Conservation (phyloP, 64 coral and sea anemone genomes). For the Actinia tenebrosa region DNA sequence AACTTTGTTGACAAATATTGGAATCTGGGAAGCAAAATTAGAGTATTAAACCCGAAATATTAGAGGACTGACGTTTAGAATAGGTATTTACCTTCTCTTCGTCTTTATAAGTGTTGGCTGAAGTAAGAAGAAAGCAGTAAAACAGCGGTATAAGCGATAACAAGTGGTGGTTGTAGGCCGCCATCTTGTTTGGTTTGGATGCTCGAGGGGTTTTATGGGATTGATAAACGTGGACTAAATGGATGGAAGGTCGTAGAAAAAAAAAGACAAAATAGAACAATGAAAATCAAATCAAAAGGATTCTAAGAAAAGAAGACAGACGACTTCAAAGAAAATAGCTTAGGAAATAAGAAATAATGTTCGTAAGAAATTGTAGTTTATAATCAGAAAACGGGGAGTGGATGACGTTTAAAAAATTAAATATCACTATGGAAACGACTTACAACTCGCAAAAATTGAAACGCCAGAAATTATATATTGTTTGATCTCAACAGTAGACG, state of each 20-base stretch:
- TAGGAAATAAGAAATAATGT: no score
- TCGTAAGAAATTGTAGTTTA: no score
- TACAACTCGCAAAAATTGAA: no score
- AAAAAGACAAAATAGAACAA: conserved; percentile 1
- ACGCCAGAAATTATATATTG: no score
- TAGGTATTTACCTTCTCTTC: conserved; percentile 23
- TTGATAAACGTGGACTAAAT: conserved; percentile 17
- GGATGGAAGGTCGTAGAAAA: neutral
- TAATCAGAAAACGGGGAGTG: no score
- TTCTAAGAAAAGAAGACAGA: no score
- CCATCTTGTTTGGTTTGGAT: conserved; percentile 31
- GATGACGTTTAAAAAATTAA: no score
- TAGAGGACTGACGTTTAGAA: neutral
- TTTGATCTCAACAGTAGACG: no score
- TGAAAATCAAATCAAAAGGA: neutral
- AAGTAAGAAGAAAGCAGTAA: neutral
- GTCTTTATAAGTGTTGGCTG: conserved; percentile 23
- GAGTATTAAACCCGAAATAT: neutral
- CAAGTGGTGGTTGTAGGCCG: neutral
- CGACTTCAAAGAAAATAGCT: neutral
- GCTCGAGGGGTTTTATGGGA: conserved; percentile 16
- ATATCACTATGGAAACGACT: no score
- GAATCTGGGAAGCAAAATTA: conserved; percentile 36
- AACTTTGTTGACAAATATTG: conserved; percentile 98
- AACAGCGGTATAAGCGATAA: conserved; percentile 15